Conservation (phyloP, 2,797 vertebrate species). For the Coilia nasus region DNA sequence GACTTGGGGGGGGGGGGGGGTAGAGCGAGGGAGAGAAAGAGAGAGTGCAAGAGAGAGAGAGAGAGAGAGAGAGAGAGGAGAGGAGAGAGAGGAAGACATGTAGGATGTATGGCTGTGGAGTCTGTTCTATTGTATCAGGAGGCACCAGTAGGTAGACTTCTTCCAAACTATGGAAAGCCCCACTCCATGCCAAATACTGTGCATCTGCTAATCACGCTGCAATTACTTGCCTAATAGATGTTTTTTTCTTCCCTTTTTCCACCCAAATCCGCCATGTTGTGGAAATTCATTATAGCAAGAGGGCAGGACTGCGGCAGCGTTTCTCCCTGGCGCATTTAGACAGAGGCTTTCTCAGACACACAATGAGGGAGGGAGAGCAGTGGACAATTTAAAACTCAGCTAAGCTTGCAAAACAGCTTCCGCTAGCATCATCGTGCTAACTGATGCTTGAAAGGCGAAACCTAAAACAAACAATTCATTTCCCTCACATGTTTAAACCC, state of each 20-base stretch:
- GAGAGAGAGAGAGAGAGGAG: conserved; percentile 43
- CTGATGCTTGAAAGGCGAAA: conserved; percentile 5
- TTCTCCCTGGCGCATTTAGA: background rate
- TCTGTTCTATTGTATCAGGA: conserved; percentile 85
- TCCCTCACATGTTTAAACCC: conserved; percentile 8
- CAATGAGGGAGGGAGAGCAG: background rate
- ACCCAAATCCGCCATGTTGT: conserved; percentile 69
- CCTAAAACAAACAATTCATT: background rate
- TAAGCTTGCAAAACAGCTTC: background rate
- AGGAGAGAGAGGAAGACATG: conserved; percentile 70
- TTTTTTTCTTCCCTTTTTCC: conserved; percentile 60
- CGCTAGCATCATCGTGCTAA: background rate
- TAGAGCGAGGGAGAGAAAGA: conserved; percentile 63
- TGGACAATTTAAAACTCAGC: conserved; percentile 12
- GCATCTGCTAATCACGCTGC: conserved; percentile 82
- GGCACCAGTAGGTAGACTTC: conserved; percentile 80
- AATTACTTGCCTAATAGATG: conserved; percentile 85
- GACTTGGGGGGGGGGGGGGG: conserved; percentile 37
- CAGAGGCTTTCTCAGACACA: background rate
- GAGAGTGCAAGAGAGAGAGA: conserved; percentile 58
- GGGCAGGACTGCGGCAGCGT: conserved; percentile 16
- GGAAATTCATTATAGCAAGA: conserved; percentile 52
- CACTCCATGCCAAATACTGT: conserved; percentile 74
- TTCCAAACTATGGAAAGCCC: conserved; percentile 78
- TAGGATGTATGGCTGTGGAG: conserved; percentile 81